Conservation (phyloP, 2,113 vertebrate genomes). For the Sylvietta virens region DNA sequence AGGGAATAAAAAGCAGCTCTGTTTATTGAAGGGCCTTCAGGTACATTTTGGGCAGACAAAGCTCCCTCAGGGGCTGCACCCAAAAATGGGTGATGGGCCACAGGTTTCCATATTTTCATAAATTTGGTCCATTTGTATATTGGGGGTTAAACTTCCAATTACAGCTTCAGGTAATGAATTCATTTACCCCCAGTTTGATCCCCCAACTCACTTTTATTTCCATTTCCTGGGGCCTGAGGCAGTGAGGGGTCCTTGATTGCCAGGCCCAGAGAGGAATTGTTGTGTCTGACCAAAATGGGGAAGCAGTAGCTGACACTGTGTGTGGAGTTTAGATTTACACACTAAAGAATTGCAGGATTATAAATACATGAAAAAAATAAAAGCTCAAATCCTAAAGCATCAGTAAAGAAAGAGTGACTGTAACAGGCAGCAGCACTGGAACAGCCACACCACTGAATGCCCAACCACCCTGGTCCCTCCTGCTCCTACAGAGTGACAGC, state of each 20-base stretch:
- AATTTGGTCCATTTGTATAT: not conserved
- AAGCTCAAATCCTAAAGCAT: not conserved
- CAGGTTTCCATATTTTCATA: not conserved
- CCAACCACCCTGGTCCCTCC: not conserved
- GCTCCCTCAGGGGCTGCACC: not conserved
- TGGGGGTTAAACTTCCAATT: not conserved
- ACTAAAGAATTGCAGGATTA: not conserved
- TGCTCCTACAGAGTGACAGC: not conserved
- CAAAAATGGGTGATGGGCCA: rapidly evolving
- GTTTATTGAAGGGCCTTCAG: not conserved
- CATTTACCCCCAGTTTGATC: not conserved
- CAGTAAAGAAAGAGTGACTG: not conserved
- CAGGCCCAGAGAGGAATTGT: not conserved
- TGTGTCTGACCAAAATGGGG: not conserved
- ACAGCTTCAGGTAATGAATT: not conserved
- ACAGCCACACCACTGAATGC: too few relatives aligned
- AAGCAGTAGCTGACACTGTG: not conserved
- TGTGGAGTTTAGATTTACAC: too few relatives aligned
- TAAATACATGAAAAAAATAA: not conserved
- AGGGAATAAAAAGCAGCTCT: not conserved
- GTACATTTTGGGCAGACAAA: rapidly evolving
- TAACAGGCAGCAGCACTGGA: not conserved
- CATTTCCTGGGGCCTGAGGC: not conserved
- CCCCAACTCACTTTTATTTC: not conserved
- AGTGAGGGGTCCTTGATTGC: not conserved